Evolutionary conservation across 2,797 vertebrate species (phyloP), one percentile per base, ranked within the genome.

Genomic region (Antennarius maculatus): DNA sequence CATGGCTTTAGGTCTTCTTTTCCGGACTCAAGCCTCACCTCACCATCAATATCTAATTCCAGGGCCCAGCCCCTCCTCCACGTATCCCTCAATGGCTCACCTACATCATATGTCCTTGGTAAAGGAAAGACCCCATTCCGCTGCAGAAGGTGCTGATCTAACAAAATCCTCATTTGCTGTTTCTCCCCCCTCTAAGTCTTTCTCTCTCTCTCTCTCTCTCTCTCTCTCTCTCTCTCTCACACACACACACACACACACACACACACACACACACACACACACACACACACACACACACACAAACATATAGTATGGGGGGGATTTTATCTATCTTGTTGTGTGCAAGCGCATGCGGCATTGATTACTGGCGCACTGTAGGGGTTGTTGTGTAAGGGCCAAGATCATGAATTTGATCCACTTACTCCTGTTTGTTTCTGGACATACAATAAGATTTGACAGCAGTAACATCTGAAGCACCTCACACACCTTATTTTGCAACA

Each of bases 91-190:
- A 62, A 56, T 68, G 74, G 60, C 72, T 61, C 74, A 84, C 69
- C 39, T 86, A 60, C 42, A 3, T 81, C 74, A 82, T 82, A 79
- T 88, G 88, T 88, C 90, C 89, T 91, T 87, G 87, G 64, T 87
- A 41, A 82, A 60, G 69, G 65, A 82, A 84, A 87, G 77, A 85
- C 86, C 84, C 72, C 61, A 70, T 49, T 66, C 66, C 73, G 8
- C 15, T 4, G 1, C 68, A 61, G 56, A 89, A 91, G 85, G 88
- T 89, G 87, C 84, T 91, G 91, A 92, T 75, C 71, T 23, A 61
- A 83, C 88, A 90, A 68, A 88, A 88, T 80, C 67, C 67, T 72
- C 34, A 28, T 73, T 61, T 9, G 37, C 71, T 66, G 61, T 49
- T 64, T 28, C 28, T 77, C 70, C 78, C 72, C 67, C 67, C 55